Base-by-base conservation (phyloP, 2,113 vertebrate genomes). In the Callorhinus ursinus region DNA sequence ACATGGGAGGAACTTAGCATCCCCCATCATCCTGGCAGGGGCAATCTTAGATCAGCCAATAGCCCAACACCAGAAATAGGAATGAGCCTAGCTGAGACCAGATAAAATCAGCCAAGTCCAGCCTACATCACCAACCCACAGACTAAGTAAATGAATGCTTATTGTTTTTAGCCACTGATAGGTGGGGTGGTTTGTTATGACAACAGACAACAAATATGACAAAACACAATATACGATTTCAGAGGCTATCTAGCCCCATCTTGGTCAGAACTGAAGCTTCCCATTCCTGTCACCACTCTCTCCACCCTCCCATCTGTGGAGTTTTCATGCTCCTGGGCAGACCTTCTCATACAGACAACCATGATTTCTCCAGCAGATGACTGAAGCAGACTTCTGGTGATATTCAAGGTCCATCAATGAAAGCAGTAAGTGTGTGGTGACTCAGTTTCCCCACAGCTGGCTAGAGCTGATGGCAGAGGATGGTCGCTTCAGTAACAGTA, bases 91-190 rank as follows among this genome's bases (percentile, higher is more conserved):
- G 36, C 4, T 51, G n/a, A 61, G 18, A 51, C 11, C 65, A 89
- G 7, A 91, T 63, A 1, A 76, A 59, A 2, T 39, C 53, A 79
- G 5, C 18, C 42, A 80, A 74, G 26, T 59, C 22, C 28, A 72
- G 51, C 46, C 82, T 94, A 39, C 53, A 74, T 93, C 36, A 92
- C 10, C 63, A 95, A 82, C 5, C 33, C 53, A 93, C 46, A 93
- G 65, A 85, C 63, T 82, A 77, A 77, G 42, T 31, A 77, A 94
- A 86, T 39, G 76, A 63, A 55, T 79, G 24, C 13, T 69, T 81
- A 51, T 7, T 77, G 36, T 81, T 76, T 93, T 72, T 80, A 93
- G 21, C 28, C 65, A 72, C 36, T 77, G 26, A 14, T 71, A 15
- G 21, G 3, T 79, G 31, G 24, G 2, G 4, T 46, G 7, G 2